phyloP scores from a whole-genome alignment of 2,113 vertebrate genomes.

The Cheilinus undulatus region DNA sequence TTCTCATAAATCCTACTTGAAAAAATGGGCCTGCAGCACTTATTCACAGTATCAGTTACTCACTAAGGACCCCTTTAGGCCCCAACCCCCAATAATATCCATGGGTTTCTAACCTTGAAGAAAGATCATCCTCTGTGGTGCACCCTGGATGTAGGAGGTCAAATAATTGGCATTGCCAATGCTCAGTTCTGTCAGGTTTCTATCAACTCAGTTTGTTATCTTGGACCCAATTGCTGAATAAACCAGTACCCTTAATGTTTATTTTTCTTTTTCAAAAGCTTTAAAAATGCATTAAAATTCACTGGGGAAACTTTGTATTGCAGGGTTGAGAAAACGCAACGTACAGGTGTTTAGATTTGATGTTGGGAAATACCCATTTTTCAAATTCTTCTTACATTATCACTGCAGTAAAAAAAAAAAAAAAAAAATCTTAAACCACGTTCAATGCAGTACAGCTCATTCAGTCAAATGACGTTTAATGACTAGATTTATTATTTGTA shows the following conservation, averaged over 20 bases:
- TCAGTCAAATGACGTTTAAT: no score
- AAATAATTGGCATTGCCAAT: constrained; percentile 20
- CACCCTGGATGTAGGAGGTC: constrained; percentile 41
- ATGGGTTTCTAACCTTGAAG: constrained; percentile 48
- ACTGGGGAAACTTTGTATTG: neutral
- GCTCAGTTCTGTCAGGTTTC: neutral
- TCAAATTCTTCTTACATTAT: no score
- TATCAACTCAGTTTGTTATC: neutral
- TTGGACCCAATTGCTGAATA: no score
- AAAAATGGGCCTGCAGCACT: constrained; percentile 6
- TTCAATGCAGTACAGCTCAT: neutral
- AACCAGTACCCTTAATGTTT: neutral
- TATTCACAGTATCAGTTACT: constrained; percentile 49
- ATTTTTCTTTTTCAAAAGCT: neutral
- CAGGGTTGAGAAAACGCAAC: neutral
- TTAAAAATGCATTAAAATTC: neutral
- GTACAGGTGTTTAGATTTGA: neutral
- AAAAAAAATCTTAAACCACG: no score
- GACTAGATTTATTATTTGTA: no score
- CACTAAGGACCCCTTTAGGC: constrained; percentile 18
- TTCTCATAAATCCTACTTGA: constrained; percentile 41
- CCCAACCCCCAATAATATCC: constrained; percentile 29
- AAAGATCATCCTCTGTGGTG: constrained; percentile 53
- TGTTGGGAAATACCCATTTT: neutral
- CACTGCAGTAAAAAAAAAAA: no score